Evolutionary conservation across 2,113 vertebrate species (phyloP), one percentile per base, ranked within the genome.

Genomic region (Galbula dea): DNA sequence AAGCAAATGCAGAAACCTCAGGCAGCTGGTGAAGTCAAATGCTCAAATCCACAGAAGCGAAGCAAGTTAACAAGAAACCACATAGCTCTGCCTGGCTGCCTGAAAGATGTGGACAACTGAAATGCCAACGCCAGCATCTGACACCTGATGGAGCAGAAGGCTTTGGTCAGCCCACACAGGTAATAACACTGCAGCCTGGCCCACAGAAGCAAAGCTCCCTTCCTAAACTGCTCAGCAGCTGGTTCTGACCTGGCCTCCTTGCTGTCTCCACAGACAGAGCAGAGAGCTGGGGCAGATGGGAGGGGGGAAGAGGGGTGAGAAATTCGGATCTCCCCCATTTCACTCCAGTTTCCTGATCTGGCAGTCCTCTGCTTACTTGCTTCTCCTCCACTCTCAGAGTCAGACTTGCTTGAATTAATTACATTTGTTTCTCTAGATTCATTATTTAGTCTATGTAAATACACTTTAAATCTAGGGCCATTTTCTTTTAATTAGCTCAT

Each of bases 261-360:
- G 6, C 43, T 12, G 46, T 43, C 55, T 41, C 48, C 49, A 12
- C 0, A 0, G 49, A 7, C 15, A 12, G 11, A 12, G n/a, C 19
- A 8, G 52, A 11, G 22, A 41, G 39, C 49, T 6, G 13, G 29
- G 32, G 30, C 61, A 26, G 23, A 12, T 0, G 2, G 43, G 26
- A 36, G 1, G 0, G n/a, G 11, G 20, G 2, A 23, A 22, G 32
- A 34, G n/a, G n/a, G n/a, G n/a, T n/a, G 22, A 45, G 29, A 19
- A n/a, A 11, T 18, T 14, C 1, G 41, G 20, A 69, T 61, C 37
- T 75, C 19, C 27, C 15, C 22, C 43, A 5, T 43, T 41, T 43
- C n/a, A 30, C 41, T 37, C 39, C 21, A 7, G 0, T n/a, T 30
- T 46, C 41, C 36, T 7, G 5, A 46, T 5, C 41, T 3, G 22